phyloP scores from a whole-genome alignment of 2,888 invertebrate genomes.

The Rhogogaster chlorosoma region DNA sequence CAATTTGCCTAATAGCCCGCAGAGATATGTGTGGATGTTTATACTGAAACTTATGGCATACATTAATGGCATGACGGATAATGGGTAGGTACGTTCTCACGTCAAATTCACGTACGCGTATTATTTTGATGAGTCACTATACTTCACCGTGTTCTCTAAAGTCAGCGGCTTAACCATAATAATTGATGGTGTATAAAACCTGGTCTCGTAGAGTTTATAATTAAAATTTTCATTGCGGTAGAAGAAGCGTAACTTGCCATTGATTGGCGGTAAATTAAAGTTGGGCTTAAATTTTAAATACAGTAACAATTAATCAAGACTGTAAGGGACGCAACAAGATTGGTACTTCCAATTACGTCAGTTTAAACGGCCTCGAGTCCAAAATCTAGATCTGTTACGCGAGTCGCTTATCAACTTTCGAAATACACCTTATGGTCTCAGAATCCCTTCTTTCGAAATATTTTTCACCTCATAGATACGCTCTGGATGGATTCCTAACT shows the following conservation, averaged over 20 bases:
- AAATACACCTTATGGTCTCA: neutral
- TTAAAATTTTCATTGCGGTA: neutral
- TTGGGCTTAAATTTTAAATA: conserved; percentile 11
- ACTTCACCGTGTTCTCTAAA: neutral
- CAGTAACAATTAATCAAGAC: neutral
- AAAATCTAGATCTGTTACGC: neutral
- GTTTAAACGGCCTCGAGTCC: neutral
- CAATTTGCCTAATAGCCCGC: no score
- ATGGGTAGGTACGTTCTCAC: neutral
- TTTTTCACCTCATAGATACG: neutral
- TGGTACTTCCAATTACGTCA: neutral
- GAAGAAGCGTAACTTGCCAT: neutral
- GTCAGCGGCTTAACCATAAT: neutral
- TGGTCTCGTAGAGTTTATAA: neutral
- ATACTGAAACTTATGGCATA: neutral
- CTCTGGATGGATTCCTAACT: neutral
- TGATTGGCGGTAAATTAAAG: conserved; percentile 17
- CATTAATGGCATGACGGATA: neutral
- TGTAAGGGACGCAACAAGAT: neutral
- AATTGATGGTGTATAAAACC: neutral
- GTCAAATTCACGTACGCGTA: neutral
- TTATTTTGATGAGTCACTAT: neutral
- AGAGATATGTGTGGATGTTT: neutral
- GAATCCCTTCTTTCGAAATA: neutral
- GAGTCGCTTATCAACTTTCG: neutral